Evolutionary conservation across 2,113 vertebrate species (phyloP), one percentile per base, ranked within the genome.

Genomic region (Turnix velox): DNA sequence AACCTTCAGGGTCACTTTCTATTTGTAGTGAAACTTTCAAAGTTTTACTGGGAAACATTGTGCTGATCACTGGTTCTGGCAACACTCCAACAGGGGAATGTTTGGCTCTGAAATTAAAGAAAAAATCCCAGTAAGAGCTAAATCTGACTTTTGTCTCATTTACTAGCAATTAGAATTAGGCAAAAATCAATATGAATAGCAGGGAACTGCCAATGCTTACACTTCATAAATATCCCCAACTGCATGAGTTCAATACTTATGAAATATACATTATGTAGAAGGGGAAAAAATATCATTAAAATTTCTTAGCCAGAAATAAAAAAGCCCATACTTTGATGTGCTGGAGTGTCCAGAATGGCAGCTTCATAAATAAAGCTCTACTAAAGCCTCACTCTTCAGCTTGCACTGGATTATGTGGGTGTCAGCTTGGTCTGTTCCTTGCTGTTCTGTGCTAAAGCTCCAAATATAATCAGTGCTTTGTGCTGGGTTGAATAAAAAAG

Each of bases 271-370:
- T 73, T 75, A 22, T 42, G 81, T 67, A 45, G n/a, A 1, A 45
- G 23, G 13, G 62, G 69, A 69, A 91, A 69, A 91, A 76, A 66
- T 31, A 68, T 4, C 12, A 30, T 45, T 40, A 1, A 82, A 48
- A 18, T 31, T 77, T 68, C 68, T 90, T 57, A 78, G 84, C 65
- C 3, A 3, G 39, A 77, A 88, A 66, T 59, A 83, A 80, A 8
- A 18, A n/a, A n/a, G n/a, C n/a, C n/a, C 55, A 55, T 87, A 90
- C 66, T 39, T 82, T 33, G 88, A 72, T 71, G 73, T 55, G 69
- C 33, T 67, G 80, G 51, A 81, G 52, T 46, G 71, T 87, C 93
- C 94, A 91, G 81, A 95, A 92, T 18, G 61, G 86, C 88, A 94
- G 68, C 72, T 84, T 88, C 86, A 74, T 63, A 92, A 94, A 68